Conservation (phyloP, 2,888 invertebrate genomes). For the Erebia epiphron region DNA sequence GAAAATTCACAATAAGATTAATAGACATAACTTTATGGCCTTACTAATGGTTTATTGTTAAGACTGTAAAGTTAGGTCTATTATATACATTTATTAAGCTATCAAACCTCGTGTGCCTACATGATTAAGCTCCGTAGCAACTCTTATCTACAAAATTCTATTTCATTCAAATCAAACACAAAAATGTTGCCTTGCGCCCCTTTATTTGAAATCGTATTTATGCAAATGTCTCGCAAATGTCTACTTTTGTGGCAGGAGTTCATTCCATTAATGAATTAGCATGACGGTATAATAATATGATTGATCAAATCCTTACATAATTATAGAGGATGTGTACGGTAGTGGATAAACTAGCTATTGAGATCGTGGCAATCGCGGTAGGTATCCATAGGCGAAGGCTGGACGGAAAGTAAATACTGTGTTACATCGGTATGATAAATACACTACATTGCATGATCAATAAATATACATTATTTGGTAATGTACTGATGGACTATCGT, state of each 20-base stretch:
- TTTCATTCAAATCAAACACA: not conserved
- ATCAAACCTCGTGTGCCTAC: not conserved
- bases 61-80: too few species aligned
- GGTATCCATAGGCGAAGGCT: too few species aligned
- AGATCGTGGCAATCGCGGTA: not conserved
- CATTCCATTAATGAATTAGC: conserved; percentile 18
- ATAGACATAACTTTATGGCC: too few species aligned
- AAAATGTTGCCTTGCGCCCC: not conserved
- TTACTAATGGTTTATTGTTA: too few species aligned
- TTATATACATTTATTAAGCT: not conserved
- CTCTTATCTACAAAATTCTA: not conserved
- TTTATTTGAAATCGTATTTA: conserved; percentile 1
- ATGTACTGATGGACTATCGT: too few species aligned
- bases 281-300: conserved; percentile 14
- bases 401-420: too few species aligned
- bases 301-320: conserved; percentile 21
- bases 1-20: too few species aligned
- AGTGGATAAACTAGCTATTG: conserved; percentile 5
- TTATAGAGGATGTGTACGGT: conserved; percentile 33
- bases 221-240: not conserved
- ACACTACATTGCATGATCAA: too few species aligned
- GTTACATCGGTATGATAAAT: too few species aligned
- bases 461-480: too few species aligned
- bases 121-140: not conserved
- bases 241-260: conserved; percentile 4